These are phyloP conservation scores for Philopotamus ludificatus DNA, from an alignment of 1,140 invertebrate genomes.

Conservation along the genomic window DNA sequence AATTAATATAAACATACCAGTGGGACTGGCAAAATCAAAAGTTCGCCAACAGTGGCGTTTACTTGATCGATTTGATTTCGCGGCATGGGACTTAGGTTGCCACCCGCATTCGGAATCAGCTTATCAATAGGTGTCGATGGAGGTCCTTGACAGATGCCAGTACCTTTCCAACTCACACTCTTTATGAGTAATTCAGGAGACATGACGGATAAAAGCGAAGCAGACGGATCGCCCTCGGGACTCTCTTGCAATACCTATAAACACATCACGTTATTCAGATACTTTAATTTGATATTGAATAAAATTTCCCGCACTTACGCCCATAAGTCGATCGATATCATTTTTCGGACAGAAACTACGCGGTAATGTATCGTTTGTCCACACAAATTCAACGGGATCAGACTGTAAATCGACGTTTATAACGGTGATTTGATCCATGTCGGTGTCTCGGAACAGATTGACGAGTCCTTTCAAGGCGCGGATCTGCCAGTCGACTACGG, in stretches of 20 bases:
- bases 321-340: constrained; percentile 68
- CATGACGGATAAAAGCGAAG: constrained; percentile 57
- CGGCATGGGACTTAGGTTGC: constrained; percentile 72
- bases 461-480: constrained; percentile 67
- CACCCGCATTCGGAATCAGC: constrained; percentile 54
- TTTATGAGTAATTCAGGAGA: constrained; percentile 64
- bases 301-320: constrained; percentile 52
- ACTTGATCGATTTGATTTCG: constrained; percentile 83
- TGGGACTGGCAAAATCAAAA: constrained; percentile 77
- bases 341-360: constrained; percentile 71
- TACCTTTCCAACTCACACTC: constrained; percentile 61
- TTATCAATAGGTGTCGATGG: constrained; percentile 47
- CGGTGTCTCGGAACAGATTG: constrained; percentile 66
- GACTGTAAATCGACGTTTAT: constrained; percentile 60
- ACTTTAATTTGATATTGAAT: not conserved
- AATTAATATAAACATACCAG: constrained; percentile 55
- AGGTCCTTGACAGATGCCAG: constrained; percentile 62
- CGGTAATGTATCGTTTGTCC: constrained; percentile 85
- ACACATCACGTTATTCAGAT: too few relatives aligned
- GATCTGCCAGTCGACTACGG: constrained; percentile 70
- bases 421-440: constrained; percentile 70
- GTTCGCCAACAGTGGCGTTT: constrained; percentile 73
- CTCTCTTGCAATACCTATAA: constrained; percentile 60
- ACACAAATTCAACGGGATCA: constrained; percentile 68
- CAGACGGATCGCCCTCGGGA: constrained; percentile 57